phyloP scores from a whole-genome alignment of 2,797 vertebrate genomes.

The Megaceryle alcyon region DNA sequence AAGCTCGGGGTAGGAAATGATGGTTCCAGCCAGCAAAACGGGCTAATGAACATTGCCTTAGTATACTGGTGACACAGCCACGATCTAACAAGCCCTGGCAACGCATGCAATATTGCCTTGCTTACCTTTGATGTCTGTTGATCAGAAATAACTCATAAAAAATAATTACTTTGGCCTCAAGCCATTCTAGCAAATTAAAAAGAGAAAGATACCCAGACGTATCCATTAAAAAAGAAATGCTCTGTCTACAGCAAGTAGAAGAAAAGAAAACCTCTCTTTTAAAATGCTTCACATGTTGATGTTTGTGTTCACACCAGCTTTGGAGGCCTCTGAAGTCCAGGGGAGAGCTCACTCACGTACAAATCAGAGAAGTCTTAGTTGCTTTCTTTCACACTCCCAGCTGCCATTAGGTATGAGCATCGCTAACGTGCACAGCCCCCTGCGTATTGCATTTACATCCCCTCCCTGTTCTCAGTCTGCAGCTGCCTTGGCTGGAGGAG shows the following conservation, averaged over 20 bases:
- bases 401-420: background rate
- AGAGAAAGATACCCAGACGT: background rate
- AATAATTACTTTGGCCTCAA: background rate
- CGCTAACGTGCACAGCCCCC: accelerated
- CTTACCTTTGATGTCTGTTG: background rate
- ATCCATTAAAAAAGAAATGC: background rate
- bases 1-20: background rate
- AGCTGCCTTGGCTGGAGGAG: background rate
- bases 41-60: background rate
- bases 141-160: background rate
- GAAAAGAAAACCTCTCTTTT: background rate
- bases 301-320: background rate
- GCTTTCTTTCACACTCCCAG: background rate
- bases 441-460: background rate
- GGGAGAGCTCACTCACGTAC: background rate
- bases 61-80: background rate
- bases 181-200: background rate
- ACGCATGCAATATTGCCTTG: background rate
- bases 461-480: background rate
- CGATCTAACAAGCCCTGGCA: slow-evolving; percentile 18
- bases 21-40: background rate
- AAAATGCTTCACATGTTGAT: background rate
- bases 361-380: background rate
- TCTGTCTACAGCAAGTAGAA: background rate
- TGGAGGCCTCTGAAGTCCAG: background rate